Conservation (phyloP, 1,140 invertebrate genomes). For the Pissodes strobi region DNA sequence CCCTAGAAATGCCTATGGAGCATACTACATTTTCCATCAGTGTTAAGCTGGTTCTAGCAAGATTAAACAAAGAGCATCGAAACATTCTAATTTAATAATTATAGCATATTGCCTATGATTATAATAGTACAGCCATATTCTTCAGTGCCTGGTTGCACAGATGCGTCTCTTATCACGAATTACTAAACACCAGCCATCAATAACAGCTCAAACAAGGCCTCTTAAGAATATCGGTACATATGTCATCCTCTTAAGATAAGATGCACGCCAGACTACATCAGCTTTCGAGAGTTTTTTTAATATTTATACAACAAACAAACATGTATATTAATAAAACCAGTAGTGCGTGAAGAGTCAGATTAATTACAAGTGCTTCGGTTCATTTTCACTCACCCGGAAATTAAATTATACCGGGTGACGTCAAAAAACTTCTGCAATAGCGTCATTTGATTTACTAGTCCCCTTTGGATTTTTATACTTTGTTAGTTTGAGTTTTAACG, state of each 20-base stretch:
- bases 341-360: slow-evolving; percentile 22
- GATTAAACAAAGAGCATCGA: no score
- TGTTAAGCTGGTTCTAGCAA: no score
- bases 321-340: slow-evolving; percentile 21
- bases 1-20: no score
- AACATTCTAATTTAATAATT: no score
- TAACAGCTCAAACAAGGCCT: slow-evolving; percentile 20
- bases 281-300: slow-evolving; percentile 20
- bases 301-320: slow-evolving; percentile 23
- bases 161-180: slow-evolving; percentile 11
- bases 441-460: no score
- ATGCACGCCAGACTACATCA: slow-evolving; percentile 4
- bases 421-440: no score
- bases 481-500: no score
- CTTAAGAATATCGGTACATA: slow-evolving; percentile 23
- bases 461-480: no score
- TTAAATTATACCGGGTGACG: slow-evolving; percentile 1
- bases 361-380: slow-evolving; percentile 12
- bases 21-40: no score
- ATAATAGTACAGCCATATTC: no score
- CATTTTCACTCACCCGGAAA: slow-evolving; percentile 10
- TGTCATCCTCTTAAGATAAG: slow-evolving; percentile 24
- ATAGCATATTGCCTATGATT: no score
- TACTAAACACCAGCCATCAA: slow-evolving; percentile 14
- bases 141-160: no score